phyloP scores from a whole-genome alignment of 2,797 vertebrate species.

The Vespertilio murinus region DNA sequence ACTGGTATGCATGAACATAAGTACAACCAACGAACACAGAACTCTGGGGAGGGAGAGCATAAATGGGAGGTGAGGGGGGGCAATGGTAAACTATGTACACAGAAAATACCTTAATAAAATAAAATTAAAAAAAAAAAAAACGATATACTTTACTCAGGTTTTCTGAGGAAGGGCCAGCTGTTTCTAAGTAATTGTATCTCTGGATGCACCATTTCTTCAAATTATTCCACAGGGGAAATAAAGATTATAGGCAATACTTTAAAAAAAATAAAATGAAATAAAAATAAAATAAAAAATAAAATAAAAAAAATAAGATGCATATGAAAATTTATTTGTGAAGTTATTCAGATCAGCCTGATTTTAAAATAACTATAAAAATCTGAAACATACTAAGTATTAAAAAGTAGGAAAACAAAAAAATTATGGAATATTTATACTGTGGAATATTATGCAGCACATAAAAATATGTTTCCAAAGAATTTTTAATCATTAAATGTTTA shows the following conservation, averaged over 20 bases:
- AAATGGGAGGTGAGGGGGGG: too few species aligned
- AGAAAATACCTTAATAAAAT: too few species aligned
- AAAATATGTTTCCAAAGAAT: background rate
- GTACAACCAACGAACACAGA: too few species aligned
- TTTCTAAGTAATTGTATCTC: slow-evolving; percentile 12
- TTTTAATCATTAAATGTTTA: background rate
- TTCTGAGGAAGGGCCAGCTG: background rate
- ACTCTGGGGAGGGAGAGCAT: too few species aligned
- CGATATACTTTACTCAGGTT: background rate
- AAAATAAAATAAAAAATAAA: too few species aligned
- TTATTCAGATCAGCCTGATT: background rate
- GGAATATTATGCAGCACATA: background rate
- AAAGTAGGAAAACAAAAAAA: background rate
- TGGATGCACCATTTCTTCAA: background rate
- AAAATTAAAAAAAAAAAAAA: too few species aligned
- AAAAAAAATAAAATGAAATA: too few species aligned
- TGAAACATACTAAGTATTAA: background rate
- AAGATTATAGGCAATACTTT: background rate
- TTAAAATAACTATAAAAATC: slow-evolving; percentile 12
- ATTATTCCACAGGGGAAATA: background rate
- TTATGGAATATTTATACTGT: background rate
- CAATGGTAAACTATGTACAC: too few species aligned
- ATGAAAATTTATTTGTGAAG: background rate
- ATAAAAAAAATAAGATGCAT: too few species aligned
- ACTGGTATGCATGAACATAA: too few species aligned